Base-by-base conservation (phyloP, 2,888 invertebrate species). In the Bruchidius siliquastri region DNA sequence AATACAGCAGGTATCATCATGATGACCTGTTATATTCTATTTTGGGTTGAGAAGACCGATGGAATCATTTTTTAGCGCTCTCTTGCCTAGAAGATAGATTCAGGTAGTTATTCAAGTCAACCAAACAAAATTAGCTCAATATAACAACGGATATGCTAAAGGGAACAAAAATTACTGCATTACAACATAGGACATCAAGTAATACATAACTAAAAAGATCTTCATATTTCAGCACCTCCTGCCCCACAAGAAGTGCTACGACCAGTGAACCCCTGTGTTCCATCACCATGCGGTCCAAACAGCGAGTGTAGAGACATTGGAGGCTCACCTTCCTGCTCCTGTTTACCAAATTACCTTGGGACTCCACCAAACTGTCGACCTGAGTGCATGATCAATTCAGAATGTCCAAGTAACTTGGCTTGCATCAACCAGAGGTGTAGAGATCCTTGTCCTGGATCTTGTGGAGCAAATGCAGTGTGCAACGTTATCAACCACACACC, bases 201-300 rank as follows among this genome's bases (percentile, higher is more conserved):
- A n/a, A n/a, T n/a, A n/a, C n/a, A n/a, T n/a, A n/a, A n/a, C n/a
- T n/a, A n/a, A n/a, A n/a, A n/a, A n/a, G n/a, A n/a, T n/a, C n/a
- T n/a, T 22, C 32, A 3, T 3, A 71, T 71, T 71, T 66, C 21
- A 71, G 71, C 71, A 71, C 71, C 71, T 20, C 20, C 67, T 20
- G 0, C 22, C 18, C 75, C 80, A 67, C 82, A 82, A 75, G 80
- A 75, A 67, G 66, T 69, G 69, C 85, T 86, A 72, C 87, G 85
- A 79, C 86, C 85, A 71, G 89, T 88, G 69, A 90, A 93, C 85
- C 93, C 94, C 70, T 95, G 95, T 83, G 83, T 91, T 73, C 94
- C 94, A 22, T 92, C 93, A 68, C 94, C 94, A 0, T 95, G 95
- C 83, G 95, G 95, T 21, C 90, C 91, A 30, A 92, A 93, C 83